phyloP scores from a whole-genome alignment of 2,113 vertebrate genomes.

The Gymnocephalus cernua region DNA sequence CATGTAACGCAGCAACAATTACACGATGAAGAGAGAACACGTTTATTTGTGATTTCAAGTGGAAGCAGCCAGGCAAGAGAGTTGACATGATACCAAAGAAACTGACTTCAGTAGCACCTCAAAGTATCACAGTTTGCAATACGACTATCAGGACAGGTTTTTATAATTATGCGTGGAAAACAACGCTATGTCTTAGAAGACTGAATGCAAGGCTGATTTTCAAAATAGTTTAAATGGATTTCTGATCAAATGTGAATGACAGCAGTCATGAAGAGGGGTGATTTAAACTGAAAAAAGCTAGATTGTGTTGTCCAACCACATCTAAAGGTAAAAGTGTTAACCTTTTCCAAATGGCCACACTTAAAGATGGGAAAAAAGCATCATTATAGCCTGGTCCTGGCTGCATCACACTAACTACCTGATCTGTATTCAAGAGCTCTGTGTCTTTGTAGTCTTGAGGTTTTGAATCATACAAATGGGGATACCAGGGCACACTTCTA shows the following conservation, averaged over 20 bases:
- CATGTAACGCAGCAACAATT: slow-evolving; percentile 59
- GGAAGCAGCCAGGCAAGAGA: slow-evolving; percentile 38
- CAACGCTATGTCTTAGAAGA: background rate
- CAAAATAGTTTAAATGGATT: slow-evolving; percentile 9
- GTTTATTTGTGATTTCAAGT: slow-evolving; percentile 56
- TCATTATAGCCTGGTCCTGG: background rate
- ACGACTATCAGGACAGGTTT: background rate
- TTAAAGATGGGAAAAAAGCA: background rate
- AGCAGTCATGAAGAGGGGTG: background rate
- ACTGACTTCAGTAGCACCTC: slow-evolving; percentile 35
- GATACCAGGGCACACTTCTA: background rate
- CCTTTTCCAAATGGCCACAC: background rate
- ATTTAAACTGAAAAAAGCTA: background rate
- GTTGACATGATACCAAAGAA: slow-evolving; percentile 54
- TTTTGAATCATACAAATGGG: background rate
- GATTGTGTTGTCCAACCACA: background rate
- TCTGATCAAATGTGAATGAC: slow-evolving; percentile 33
- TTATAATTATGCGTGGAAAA: slow-evolving; percentile 12
- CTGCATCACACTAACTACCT: background rate
- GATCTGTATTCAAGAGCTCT: background rate
- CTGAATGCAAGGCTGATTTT: background rate
- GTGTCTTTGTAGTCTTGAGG: slow-evolving; percentile 17
- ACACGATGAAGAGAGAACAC: slow-evolving; percentile 45
- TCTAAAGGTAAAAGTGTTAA: slow-evolving; percentile 1
- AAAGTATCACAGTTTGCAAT: slow-evolving; percentile 11